Conservation (phyloP, 1,140 invertebrate species). For the Trachymyrmex cornetzi region DNA sequence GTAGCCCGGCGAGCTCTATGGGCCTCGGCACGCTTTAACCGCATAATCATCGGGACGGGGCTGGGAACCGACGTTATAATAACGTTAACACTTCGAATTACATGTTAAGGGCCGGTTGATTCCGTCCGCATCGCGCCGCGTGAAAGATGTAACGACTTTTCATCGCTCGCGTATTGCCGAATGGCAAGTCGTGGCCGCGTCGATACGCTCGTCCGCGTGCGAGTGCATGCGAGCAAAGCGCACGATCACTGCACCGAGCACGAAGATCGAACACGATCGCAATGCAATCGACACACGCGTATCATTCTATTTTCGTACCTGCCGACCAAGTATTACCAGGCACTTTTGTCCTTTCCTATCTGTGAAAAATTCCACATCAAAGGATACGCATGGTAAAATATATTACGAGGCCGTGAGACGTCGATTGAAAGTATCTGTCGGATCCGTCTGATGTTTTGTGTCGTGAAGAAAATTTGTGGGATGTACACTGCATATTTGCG, state of each 20-base stretch:
- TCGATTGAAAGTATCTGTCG: conserved; percentile 7
- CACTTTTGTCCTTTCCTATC: conserved; percentile 26
- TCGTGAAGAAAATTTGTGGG: neutral
- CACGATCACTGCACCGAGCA: conserved; percentile 48
- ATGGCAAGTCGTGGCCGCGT: conserved; percentile 53
- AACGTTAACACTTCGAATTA: conserved; percentile 77
- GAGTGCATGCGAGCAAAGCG: conserved; percentile 46
- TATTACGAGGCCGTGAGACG: conserved; percentile 4
- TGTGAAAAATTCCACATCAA: conserved; percentile 32
- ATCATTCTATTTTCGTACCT: conserved; percentile 56
- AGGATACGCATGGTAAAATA: conserved; percentile 5
- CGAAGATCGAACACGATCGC: conserved; percentile 47
- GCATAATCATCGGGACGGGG: conserved; percentile 74
- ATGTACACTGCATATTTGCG: neutral
- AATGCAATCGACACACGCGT: conserved; percentile 31
- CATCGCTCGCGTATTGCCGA: conserved; percentile 60
- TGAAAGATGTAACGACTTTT: conserved; percentile 72
- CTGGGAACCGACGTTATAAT: conserved; percentile 75
- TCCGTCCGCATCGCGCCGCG: conserved; percentile 49
- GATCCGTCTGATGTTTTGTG: neutral
- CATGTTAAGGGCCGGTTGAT: conserved; percentile 74
- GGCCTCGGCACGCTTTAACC: conserved; percentile 70
- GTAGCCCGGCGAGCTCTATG: conserved; percentile 71
- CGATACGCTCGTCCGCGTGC: conserved; percentile 51
- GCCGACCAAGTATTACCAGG: conserved; percentile 30